Base-by-base conservation (phyloP, 2,888 invertebrate species). In the Euphydryas editha region DNA sequence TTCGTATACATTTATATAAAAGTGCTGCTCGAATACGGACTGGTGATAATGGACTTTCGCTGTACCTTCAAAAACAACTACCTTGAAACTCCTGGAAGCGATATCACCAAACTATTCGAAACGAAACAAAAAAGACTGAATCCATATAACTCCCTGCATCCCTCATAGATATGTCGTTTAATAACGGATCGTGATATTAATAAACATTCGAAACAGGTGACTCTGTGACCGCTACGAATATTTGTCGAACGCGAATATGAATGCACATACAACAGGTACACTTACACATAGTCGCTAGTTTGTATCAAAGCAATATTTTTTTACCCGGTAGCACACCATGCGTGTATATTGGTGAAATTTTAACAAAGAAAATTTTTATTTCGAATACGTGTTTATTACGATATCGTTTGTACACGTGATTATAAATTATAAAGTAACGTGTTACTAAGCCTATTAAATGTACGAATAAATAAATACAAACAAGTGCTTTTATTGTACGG, bases 21-120 rank as follows among this genome's bases (percentile, higher is more conserved):
- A 51, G 15, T 6, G 49, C 24, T 24, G 7, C 24, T 51, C 21
- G 20, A 51, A 51, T 11, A 15, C 49, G 15, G 21, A 24, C 49
- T 21, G 21, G 49, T 51, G 49, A 24, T 51, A 51, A 51, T 51
- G 49, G 49, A 51, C 15, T 51, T 51, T 24, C 21, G 49, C 49
- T 51, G 49, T 51, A 15, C 13, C 5, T n/a, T 24, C 7, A 51
- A 30, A 30, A 30, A 30, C 30, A 30, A 30, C 30, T 30, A 30
- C 30, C 30, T 30, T 30, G 8, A 30, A 30, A 30, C 30, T 30
- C 30, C 30, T 30, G 30, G 30, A 30, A 30, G 30, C 30, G 30
- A 30, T 30, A 30, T 8, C 30, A 30, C 8, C 30, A 8, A 30
- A 1, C 30, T 30, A 30, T 30, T 30, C 8, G 30, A 30, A 30